Evolutionary conservation across 2,888 invertebrate genomes (phyloP).

Genomic region (Unio delphinus): DNA sequence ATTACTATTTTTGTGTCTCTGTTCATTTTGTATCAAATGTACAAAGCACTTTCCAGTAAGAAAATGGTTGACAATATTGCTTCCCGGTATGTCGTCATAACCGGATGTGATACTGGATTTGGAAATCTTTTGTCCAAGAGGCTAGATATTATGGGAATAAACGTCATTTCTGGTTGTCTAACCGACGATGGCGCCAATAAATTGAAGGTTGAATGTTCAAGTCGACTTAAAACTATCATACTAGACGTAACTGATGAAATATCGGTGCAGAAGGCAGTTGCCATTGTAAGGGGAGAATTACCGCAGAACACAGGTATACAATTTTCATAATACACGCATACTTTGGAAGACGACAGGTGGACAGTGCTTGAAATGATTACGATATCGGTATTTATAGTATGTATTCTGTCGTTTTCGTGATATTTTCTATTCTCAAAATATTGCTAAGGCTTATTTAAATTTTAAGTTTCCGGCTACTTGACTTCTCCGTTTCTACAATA

Average conservation of each 20-base stretch:
- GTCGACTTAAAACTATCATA: conserved; percentile 27
- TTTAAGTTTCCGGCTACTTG: too few species aligned
- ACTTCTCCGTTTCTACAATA: too few species aligned
- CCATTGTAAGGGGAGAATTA: conserved; percentile 18
- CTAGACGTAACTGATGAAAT: conserved; percentile 38
- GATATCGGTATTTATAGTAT: too few species aligned
- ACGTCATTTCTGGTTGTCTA: conserved; percentile 48
- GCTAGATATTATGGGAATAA: conserved; percentile 43
- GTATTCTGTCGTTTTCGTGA: too few species aligned
- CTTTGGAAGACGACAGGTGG: too few species aligned
- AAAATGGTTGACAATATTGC: conserved; percentile 1
- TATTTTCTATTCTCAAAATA: too few species aligned
- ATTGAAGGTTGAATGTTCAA: conserved; percentile 23
- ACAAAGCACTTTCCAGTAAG: too few species aligned
- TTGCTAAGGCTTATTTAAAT: too few species aligned
- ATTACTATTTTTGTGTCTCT: too few species aligned
- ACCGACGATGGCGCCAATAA: conserved; percentile 32
- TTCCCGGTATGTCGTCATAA: conserved; percentile 42
- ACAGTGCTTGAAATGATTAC: too few species aligned
- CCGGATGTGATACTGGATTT: conserved; percentile 58
- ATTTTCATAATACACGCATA: too few species aligned
- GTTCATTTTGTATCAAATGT: too few species aligned
- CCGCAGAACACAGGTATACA: conserved; percentile 14
- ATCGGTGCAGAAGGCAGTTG: conserved; percentile 27
- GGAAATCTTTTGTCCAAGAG: conserved; percentile 44